Percentiles rank a stretch among this genome's conserved stretches.
phyloP scores from a whole-genome alignment of 2,113 vertebrate species.

The Thomomys bottae region DNA sequence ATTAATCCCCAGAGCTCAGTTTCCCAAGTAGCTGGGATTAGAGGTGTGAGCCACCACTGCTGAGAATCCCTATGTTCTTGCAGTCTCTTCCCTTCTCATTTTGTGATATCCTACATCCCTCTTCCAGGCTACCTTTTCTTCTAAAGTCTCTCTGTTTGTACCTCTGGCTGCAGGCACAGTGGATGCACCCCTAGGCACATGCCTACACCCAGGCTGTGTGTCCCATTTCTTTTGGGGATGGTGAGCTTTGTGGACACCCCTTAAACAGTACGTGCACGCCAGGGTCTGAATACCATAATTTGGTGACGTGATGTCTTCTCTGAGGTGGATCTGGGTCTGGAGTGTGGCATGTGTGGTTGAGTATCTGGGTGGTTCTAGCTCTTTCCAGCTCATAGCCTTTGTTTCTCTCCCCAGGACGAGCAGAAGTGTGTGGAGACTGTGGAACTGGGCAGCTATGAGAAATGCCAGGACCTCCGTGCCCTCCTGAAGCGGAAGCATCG shows the following conservation, averaged over 20 bases:
- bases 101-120: background rate
- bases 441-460: slow-evolving; percentile 94
- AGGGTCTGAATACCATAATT: background rate
- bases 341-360: background rate
- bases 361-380: background rate
- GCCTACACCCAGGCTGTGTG: background rate
- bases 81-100: background rate
- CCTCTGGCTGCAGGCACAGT: background rate
- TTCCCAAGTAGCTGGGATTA: too few species aligned
- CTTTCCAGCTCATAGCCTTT: background rate
- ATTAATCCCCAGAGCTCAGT: too few species aligned
- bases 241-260: background rate
- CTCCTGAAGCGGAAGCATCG: slow-evolving; percentile 93
- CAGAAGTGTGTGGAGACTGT: slow-evolving; percentile 93
- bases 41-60: too few species aligned
- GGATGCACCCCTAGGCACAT: background rate
- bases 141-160: background rate
- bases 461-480: slow-evolving; percentile 93
- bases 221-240: background rate
- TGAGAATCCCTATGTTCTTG: slow-evolving; percentile 1
- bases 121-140: background rate
- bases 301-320: background rate
- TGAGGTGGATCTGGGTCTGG: background rate
- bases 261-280: background rate
- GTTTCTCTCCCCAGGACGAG: slow-evolving; percentile 87